A percentile compares a stretch with the other conserved stretches of the same genome.
These are phyloP conservation scores for Zaprionus taronus DNA, from an alignment of 1,140 invertebrate species.

Conservation along the genomic window DNA sequence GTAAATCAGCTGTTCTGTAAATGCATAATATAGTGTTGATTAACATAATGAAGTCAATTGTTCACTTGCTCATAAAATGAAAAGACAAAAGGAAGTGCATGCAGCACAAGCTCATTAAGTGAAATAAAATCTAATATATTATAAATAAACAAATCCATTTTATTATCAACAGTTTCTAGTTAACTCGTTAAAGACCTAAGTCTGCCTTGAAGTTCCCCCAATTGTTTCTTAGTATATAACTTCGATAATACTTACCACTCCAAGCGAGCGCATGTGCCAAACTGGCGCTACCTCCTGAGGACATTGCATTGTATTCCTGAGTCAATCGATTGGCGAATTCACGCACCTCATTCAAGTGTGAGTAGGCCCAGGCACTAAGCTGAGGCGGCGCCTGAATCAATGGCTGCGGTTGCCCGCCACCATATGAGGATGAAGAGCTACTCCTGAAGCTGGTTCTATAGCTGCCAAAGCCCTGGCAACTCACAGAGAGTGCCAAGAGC, in stretches of 20 bases:
- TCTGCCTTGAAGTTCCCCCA: too few species aligned
- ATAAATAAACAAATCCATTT: too few species aligned
- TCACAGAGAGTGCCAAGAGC: slow-evolving; percentile 50
- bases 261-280: slow-evolving; percentile 39
- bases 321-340: slow-evolving; percentile 70
- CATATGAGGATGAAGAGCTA: slow-evolving; percentile 55
- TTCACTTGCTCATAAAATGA: too few species aligned
- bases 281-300: slow-evolving; percentile 46
- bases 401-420: slow-evolving; percentile 35
- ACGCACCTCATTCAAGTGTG: slow-evolving; percentile 63
- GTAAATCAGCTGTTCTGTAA: too few species aligned
- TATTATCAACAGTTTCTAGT: too few species aligned
- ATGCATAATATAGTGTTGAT: too few species aligned
- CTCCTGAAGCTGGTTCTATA: slow-evolving; percentile 50
- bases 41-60: too few species aligned
- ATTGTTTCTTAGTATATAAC: background rate
- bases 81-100: too few species aligned
- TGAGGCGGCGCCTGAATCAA: slow-evolving; percentile 22
- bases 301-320: slow-evolving; percentile 69
- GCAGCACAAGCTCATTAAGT: too few species aligned
- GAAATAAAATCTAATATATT: too few species aligned
- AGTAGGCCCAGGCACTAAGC: slow-evolving; percentile 63
- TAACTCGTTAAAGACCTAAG: background rate
- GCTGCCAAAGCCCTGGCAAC: slow-evolving; percentile 48
- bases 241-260: slow-evolving; percentile 61